phyloP scores from a whole-genome alignment of 2,888 invertebrate genomes.

The Acanthoscelides obtectus region DNA sequence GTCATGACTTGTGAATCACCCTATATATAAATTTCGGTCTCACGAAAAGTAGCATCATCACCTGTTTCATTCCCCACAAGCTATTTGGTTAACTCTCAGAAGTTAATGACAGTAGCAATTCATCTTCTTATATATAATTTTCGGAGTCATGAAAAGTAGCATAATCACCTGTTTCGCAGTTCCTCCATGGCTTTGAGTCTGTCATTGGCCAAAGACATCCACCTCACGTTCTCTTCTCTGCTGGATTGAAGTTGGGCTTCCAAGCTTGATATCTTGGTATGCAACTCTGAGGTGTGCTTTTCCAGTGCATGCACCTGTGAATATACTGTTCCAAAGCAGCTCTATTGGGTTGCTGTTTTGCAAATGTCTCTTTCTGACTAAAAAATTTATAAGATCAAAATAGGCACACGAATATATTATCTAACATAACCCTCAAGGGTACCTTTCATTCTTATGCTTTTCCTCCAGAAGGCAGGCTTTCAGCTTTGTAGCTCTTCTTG shows the following conservation, averaged over 20 bases:
- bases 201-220: constrained; percentile 65
- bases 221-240: constrained; percentile 55
- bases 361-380: constrained; percentile 29
- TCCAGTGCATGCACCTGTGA: constrained; percentile 51
- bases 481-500: constrained; percentile 52
- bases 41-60: no score
- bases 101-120: no score
- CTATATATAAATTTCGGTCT: no score
- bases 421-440: neutral
- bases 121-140: no score
- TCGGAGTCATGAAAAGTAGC: no score
- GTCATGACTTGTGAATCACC: no score
- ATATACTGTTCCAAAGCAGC: constrained; percentile 43
- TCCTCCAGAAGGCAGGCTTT: constrained; percentile 36
- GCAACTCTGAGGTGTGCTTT: constrained; percentile 52
- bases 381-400: constrained; percentile 1
- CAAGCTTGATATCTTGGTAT: constrained; percentile 49
- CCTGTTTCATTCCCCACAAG: no score
- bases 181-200: constrained; percentile 61
- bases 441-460: constrained; percentile 29
- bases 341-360: constrained; percentile 29
- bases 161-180: constrained; percentile 39
- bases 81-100: no score
- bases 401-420: neutral
- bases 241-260: constrained; percentile 52